Conservation (phyloP, 2,113 vertebrate species). For the Hypocryptadius cinnamomeus region DNA sequence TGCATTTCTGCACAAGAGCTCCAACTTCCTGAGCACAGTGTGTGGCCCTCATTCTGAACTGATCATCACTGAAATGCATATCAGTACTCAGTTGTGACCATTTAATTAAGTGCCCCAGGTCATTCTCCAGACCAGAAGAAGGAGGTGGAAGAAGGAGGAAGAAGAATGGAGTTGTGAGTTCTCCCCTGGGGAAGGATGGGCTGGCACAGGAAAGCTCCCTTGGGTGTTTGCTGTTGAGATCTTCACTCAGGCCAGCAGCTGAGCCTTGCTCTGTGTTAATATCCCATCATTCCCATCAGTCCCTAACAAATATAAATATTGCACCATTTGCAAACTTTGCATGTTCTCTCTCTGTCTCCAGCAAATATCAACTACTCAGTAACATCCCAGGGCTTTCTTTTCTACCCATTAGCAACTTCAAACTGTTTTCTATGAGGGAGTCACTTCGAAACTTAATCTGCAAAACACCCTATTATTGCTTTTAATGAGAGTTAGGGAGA, state of each 20-base stretch:
- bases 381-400: background rate
- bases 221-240: background rate
- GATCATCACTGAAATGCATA: background rate
- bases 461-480: background rate
- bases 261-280: background rate
- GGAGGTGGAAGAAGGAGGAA: background rate
- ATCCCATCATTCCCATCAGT: background rate
- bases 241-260: background rate
- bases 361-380: background rate
- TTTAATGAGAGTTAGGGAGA: background rate
- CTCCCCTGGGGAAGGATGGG: background rate
- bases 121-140: background rate
- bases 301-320: background rate
- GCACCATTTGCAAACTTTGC: background rate
- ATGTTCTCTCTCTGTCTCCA: background rate
- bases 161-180: background rate
- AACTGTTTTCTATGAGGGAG: background rate
- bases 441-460: background rate
- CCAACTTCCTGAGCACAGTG: background rate
- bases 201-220: background rate
- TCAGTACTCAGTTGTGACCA: background rate
- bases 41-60: background rate
- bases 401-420: background rate
- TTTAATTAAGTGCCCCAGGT: conserved; percentile 6
- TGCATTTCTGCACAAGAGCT: background rate